phyloP scores from a whole-genome alignment of 2,888 invertebrate species.

The Microctonus aethiopoides region DNA sequence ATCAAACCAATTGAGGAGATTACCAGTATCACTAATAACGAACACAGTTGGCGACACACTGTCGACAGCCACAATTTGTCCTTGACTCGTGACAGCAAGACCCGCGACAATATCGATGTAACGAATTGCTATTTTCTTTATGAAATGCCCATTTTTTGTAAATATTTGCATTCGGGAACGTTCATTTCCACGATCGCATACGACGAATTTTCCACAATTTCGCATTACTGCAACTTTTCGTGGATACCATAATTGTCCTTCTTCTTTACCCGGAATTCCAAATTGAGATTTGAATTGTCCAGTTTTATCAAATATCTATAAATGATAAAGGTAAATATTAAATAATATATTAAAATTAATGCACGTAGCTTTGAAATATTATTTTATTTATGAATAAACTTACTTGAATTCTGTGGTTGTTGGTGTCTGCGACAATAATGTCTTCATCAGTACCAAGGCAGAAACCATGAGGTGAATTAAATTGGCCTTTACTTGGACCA shows the following conservation, averaged over 20 bases:
- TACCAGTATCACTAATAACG: constrained; percentile 91
- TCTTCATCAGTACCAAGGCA: constrained; percentile 95
- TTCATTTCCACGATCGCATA: constrained; percentile 97
- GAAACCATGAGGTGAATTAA: constrained; percentile 97
- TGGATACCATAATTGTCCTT: constrained; percentile 97
- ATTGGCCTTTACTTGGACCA: constrained; percentile 92
- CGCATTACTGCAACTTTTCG: constrained; percentile 94
- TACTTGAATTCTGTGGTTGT: constrained; percentile 94
- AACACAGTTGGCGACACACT: constrained; percentile 97
- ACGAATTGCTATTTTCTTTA: constrained; percentile 92
- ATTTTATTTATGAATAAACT: constrained; percentile 5
- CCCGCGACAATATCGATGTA: constrained; percentile 95
- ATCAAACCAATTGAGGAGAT: constrained; percentile 95
- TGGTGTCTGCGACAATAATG: constrained; percentile 96
- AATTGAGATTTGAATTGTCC: constrained; percentile 95
- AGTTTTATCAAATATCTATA: constrained; percentile 90
- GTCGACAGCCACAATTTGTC: constrained; percentile 96
- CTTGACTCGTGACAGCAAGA: constrained; percentile 90
- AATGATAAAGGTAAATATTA: constrained; percentile 38
- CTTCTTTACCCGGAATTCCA: constrained; percentile 94
- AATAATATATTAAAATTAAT: constrained; percentile 16
- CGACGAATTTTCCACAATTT: constrained; percentile 90
- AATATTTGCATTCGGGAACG: constrained; percentile 98
- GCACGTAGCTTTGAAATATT: background rate
- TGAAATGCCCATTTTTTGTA: constrained; percentile 93